Conservation (phyloP, 2,888 invertebrate species). For the Xestia rhomboidea region DNA sequence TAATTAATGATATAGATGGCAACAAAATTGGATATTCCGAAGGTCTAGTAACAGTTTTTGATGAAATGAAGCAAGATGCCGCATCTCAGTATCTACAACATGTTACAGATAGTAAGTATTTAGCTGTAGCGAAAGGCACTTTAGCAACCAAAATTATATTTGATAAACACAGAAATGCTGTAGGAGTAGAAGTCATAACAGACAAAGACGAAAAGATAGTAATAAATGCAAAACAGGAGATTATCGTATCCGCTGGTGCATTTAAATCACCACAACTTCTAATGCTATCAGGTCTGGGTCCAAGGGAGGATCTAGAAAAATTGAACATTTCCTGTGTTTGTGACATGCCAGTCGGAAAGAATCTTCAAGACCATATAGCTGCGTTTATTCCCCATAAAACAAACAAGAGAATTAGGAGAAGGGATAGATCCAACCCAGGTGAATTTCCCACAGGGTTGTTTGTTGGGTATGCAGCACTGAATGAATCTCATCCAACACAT, state of each 20-base stretch:
- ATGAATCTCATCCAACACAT: constrained; percentile 56
- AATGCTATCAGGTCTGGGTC: constrained; percentile 71
- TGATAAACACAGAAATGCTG: constrained; percentile 51
- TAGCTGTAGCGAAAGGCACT: constrained; percentile 48
- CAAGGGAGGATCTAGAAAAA: constrained; percentile 70
- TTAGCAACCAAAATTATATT: constrained; percentile 59
- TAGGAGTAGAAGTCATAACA: constrained; percentile 53
- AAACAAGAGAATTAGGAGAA: constrained; percentile 37
- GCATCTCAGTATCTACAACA: constrained; percentile 46
- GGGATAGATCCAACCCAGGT: constrained; percentile 35
- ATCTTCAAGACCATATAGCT: constrained; percentile 53
- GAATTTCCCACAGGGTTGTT: constrained; percentile 78
- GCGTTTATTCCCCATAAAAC: constrained; percentile 57
- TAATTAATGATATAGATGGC: constrained; percentile 51
- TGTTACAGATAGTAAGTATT: constrained; percentile 30
- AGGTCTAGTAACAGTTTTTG: constrained; percentile 31
- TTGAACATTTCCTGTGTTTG: constrained; percentile 36
- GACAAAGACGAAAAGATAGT: constrained; percentile 42
- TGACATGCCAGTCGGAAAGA: constrained; percentile 57
- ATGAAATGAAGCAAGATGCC: constrained; percentile 40
- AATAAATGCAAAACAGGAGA: constrained; percentile 64
- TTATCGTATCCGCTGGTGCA: constrained; percentile 82
- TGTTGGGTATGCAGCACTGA: constrained; percentile 64
- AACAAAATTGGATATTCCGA: constrained; percentile 43
- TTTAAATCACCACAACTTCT: constrained; percentile 72